phyloP scores from a whole-genome alignment of 2,888 invertebrate genomes.

The Nomada fabriciana region DNA sequence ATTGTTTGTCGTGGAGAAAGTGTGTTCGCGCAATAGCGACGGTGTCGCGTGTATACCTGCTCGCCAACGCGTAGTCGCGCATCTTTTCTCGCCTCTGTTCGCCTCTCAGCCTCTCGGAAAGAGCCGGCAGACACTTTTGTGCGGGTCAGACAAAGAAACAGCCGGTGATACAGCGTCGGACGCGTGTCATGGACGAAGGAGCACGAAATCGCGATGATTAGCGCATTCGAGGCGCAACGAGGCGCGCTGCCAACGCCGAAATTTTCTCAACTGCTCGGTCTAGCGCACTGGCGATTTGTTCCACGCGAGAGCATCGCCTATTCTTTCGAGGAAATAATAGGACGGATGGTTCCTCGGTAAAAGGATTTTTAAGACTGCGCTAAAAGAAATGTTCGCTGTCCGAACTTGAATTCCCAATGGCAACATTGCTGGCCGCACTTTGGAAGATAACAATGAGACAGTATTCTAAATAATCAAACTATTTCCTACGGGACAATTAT shows the following conservation, averaged over 20 bases:
- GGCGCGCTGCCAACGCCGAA: slow-evolving; percentile 10
- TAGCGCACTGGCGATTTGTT: not conserved
- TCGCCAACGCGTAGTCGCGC: slow-evolving; percentile 30
- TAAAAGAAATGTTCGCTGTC: too few species aligned
- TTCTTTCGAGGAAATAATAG: not conserved
- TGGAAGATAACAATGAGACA: too few species aligned
- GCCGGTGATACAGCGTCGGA: slow-evolving; percentile 11
- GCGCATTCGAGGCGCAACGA: slow-evolving; percentile 14
- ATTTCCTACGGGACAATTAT: too few species aligned
- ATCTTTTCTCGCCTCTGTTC: slow-evolving; percentile 34
- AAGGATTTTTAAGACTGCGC: too few species aligned
- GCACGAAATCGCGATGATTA: slow-evolving; percentile 56
- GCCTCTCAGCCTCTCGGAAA: slow-evolving; percentile 61
- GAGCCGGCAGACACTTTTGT: slow-evolving; percentile 71
- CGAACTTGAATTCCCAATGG: too few species aligned
- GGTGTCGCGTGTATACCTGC: slow-evolving; percentile 15
- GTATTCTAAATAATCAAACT: too few species aligned
- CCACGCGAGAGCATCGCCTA: not conserved
- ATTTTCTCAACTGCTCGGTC: not conserved
- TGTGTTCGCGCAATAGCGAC: slow-evolving; percentile 28
- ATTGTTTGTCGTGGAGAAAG: slow-evolving; percentile 63
- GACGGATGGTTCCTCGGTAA: too few species aligned
- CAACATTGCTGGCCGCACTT: too few species aligned
- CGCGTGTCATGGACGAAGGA: slow-evolving; percentile 23
- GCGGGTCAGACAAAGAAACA: slow-evolving; percentile 57